These are phyloP conservation scores for Polyergus mexicanus DNA, from an alignment of 1,140 invertebrate species.

Conservation along the genomic window DNA sequence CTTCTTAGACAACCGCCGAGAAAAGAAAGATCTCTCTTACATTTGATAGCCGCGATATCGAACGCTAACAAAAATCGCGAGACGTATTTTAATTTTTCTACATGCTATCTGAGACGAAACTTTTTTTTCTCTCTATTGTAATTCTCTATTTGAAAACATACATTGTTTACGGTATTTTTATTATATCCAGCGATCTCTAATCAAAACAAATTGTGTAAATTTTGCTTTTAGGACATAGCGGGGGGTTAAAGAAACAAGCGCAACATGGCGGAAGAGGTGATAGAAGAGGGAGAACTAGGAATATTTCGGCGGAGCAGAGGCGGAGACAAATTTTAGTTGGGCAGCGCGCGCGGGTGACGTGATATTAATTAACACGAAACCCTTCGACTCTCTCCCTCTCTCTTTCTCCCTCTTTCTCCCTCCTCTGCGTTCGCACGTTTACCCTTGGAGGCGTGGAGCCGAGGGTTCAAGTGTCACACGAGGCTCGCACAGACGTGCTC, in stretches of 20 bases:
- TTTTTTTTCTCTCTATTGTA: neutral
- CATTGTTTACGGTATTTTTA: constrained; percentile 6
- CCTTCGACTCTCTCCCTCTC: constrained; percentile 77
- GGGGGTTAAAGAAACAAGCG: constrained; percentile 23
- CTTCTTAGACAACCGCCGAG: neutral
- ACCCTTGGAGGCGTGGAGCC: constrained; percentile 67
- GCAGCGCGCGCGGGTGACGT: constrained; percentile 84
- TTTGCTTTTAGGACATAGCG: neutral
- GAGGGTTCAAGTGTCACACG: constrained; percentile 83
- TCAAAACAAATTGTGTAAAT: constrained; percentile 8
- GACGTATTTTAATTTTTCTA: neutral
- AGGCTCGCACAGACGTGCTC: constrained; percentile 77
- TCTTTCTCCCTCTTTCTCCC: constrained; percentile 67
- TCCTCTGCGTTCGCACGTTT: constrained; percentile 69
- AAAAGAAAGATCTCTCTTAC: neutral
- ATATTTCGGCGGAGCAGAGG: constrained; percentile 78
- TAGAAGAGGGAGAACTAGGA: constrained; percentile 66
- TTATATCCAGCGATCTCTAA: neutral
- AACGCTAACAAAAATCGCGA: neutral
- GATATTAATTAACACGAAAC: constrained; percentile 87
- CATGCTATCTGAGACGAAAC: neutral
- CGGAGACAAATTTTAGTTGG: constrained; percentile 84
- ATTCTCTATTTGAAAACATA: neutral
- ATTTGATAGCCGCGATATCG: neutral
- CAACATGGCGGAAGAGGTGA: constrained; percentile 52